Base-by-base conservation (phyloP, 2,797 vertebrate genomes). In the Pagetopsis macropterus region DNA sequence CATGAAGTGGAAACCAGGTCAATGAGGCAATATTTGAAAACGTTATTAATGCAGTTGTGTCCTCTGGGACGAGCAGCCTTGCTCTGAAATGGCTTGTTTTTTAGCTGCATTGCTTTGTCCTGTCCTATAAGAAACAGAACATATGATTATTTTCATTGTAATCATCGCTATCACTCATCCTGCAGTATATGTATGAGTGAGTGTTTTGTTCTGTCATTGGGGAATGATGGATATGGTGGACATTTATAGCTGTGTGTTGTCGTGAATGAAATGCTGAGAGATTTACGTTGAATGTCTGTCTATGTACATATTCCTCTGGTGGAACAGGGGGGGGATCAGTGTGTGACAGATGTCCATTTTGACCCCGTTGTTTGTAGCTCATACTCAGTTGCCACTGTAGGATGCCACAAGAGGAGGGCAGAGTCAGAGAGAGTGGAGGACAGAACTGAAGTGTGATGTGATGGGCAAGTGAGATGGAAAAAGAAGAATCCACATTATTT, bases 241-340 rank as follows among this genome's bases (percentile, higher is more conserved):
- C 62, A 66, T 78, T 82, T 56, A 82, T 76, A 10, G 45, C 41
- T 40, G 81, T 3, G 48, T 58, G 33, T 31, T 16, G 46, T 33
- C 61, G 52, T 41, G 52, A 37, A 44, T 66, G 48, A 73, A 41
- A 73, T 3, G 12, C 10, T 1, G 23, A 56, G 57, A 75, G 69
- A 84, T 78, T 76, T 68, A 81, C 66, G 71, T 41, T 5, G 37
- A 57, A 5, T 13, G 9, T 37, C 45, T n/a, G 11, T 33, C 45
- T n/a, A 2, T 31, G 27, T 10, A 19, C 3, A 1, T 45, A 10
- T 37, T 60, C 16, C 65, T 59, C 44, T 5, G 2, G 44, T 50
- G 54, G 46, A 41, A 65, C 60, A 7, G 23, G 23, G 10, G 23
- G 3, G 8, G 9, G 50, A 46, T 67, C 70, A 21, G 8, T 6